Base-by-base conservation (phyloP, 2,797 vertebrate genomes). In the Hylomyscus alleni region DNA sequence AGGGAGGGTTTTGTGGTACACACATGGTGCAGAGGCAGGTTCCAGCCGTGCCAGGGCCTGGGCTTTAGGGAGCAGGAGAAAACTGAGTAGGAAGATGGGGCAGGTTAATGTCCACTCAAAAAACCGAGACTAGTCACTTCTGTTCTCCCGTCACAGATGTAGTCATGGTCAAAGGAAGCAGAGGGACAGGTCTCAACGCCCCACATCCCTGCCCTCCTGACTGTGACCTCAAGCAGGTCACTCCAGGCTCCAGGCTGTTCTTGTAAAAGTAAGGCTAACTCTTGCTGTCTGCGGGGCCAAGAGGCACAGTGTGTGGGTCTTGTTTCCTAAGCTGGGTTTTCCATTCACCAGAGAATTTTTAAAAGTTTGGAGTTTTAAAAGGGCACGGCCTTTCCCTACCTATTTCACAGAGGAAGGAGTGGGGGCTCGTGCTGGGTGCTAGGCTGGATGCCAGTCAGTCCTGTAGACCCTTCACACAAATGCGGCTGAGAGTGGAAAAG, bases 301-400 rank as follows among this genome's bases (percentile, higher is more conserved):
- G 56, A 65, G 76, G 19, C 50, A 86, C 17, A 1, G n/a, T 5
- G n/a, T 24, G 29, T 73, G 44, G 81, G 26, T 10, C 76, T 22
- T 3, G 19, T 67, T 77, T 75, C 6, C n/a, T 9, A 87, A 89
- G 58, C 15, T 0, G n/a, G 58, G 17, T 14, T 22, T 2, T 7
- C 0, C 29, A 44, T 7, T 69, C 1, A 0, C 4, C 22, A 9
- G 29, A 26, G n/a, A 34, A 34, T 26, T 62, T 8, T 20, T n/a
- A 62, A 67, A 56, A 75, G 26, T 69, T 80, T 6, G 11, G 34
- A 22, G 50, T n/a, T 69, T n/a, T n/a, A 20, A 72, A 40, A 24
- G 24, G 0, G 2, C 5, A 8, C 29, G 69, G 52, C 44, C 50
- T 37, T 4, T 1, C 54, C 44, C 65, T 0, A 0, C 29, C 56